These are phyloP conservation scores for Cynaeus angustus DNA, from an alignment of 2,888 invertebrate genomes.

Conservation along the genomic window DNA sequence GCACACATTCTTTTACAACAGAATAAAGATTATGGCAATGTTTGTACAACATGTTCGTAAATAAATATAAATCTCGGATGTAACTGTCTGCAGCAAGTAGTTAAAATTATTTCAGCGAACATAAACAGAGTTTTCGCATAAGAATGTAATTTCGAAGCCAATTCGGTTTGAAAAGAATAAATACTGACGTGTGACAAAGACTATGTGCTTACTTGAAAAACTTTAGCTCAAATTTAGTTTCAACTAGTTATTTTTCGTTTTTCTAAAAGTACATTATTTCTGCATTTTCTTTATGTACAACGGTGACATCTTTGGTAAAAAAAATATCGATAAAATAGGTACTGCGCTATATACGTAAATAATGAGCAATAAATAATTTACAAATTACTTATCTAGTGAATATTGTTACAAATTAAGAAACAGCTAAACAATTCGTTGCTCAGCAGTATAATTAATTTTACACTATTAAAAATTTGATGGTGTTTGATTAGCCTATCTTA, in stretches of 20 bases:
- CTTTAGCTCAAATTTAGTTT: constrained; percentile 56
- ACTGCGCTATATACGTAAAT: constrained; percentile 62
- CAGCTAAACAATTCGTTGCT: constrained; percentile 63
- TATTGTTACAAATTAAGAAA: constrained; percentile 57
- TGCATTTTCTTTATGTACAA: constrained; percentile 67
- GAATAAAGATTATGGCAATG: constrained; percentile 67
- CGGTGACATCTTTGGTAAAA: constrained; percentile 69
- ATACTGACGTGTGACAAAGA: constrained; percentile 68
- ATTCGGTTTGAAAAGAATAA: constrained; percentile 53
- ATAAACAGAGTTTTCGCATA: constrained; percentile 21
- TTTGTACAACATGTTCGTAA: constrained; percentile 66
- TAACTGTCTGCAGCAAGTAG: constrained; percentile 47
- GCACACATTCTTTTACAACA: constrained; percentile 71
- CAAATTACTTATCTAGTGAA: constrained; percentile 57
- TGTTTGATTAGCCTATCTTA: constrained; percentile 61
- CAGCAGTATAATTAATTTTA: constrained; percentile 57
- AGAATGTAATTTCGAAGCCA: constrained; percentile 47
- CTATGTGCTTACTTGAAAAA: constrained; percentile 67
- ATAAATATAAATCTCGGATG: constrained; percentile 64
- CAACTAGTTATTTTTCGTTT: constrained; percentile 52
- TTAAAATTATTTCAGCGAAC: constrained; percentile 38
- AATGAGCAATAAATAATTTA: constrained; percentile 67
- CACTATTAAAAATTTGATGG: constrained; percentile 52
- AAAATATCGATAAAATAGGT: constrained; percentile 66
- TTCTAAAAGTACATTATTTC: constrained; percentile 65